Evolutionary conservation across 2,113 vertebrate genomes (phyloP), one percentile per base, ranked within the genome.

Genomic region (Neoarius graeffei): DNA sequence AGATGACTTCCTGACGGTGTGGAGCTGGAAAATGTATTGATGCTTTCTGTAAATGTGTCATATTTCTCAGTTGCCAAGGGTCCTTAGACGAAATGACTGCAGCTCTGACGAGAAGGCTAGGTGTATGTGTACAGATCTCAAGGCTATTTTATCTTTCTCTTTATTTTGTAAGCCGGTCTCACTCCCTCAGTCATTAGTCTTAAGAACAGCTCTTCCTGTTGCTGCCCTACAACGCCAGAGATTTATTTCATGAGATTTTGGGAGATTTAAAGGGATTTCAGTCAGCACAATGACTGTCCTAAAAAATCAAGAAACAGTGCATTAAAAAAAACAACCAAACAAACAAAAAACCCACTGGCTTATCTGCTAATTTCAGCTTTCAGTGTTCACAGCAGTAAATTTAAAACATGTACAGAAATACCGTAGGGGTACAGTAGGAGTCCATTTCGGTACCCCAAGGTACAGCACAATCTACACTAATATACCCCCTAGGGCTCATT

Each of bases 41-140:
- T 80, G 83, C 86, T 86, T 85, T 88, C 69, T 79, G 85, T 88
- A 91, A 90, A 92, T 88, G 93, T 89, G 92, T 93, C 93, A 90
- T 89, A 88, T 88, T 88, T 90, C 88, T 82, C 84, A 88, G 81
- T 88, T 91, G 79, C 59, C 69, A 59, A 91, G 86, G 62, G 56
- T 91, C 92, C 91, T 93, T 85, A 91, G 91, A 91, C 90, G 88
- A 86, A 85, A 85, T 91, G 87, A 88, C 86, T 88, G 85, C 81
- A 81, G 81, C 89, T 81, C 42, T 3, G 81, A 85, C 90, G 57
- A 62, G 54, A 62, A 60, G 60, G 59, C 64, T n/a, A 77, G 85
- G 81, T 66, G 35, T 73, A 66, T 9, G 19, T 52, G 42, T 19
- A 85, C 59, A 81, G 81, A 85, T 89, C 56, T 83, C 76, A 87